These are phyloP conservation scores for Gymnocephalus cernua DNA, from an alignment of 2,113 vertebrate genomes.

Conservation along the genomic window DNA sequence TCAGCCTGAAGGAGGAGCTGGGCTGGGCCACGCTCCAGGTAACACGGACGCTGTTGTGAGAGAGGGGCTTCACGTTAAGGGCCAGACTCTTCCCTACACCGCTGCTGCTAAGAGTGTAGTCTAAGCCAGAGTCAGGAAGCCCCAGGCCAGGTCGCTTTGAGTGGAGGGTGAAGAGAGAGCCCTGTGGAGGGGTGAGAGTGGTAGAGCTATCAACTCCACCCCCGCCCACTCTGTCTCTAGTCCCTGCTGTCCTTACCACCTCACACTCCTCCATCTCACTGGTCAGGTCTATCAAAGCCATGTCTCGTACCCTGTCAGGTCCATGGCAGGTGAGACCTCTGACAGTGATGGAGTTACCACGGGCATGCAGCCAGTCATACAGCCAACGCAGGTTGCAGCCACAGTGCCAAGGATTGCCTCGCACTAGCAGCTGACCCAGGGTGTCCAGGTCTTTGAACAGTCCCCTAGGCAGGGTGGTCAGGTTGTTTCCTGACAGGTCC, in stretches of 20 bases:
- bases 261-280: slow-evolving; percentile 94
- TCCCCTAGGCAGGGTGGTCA: slow-evolving; percentile 92
- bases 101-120: slow-evolving; percentile 89
- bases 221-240: slow-evolving; percentile 69
- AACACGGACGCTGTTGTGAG: slow-evolving; percentile 90
- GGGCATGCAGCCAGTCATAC: slow-evolving; percentile 90
- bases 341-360: slow-evolving; percentile 89
- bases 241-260: slow-evolving; percentile 79
- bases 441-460: slow-evolving; percentile 92
- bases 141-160: slow-evolving; percentile 89
- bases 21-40: slow-evolving; percentile 91
- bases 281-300: slow-evolving; percentile 89
- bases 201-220: slow-evolving; percentile 81
- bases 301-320: slow-evolving; percentile 90
- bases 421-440: slow-evolving; percentile 89
- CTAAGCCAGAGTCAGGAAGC: slow-evolving; percentile 88
- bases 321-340: slow-evolving; percentile 92
- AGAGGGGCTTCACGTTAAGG: slow-evolving; percentile 91
- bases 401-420: slow-evolving; percentile 98
- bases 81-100: slow-evolving; percentile 89
- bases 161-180: slow-evolving; percentile 91
- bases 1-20: slow-evolving; percentile 90
- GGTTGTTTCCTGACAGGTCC: slow-evolving; percentile 95
- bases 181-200: slow-evolving; percentile 90
- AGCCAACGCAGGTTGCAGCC: slow-evolving; percentile 94